phyloP scores from a whole-genome alignment of 2,797 vertebrate species.

The Percopsis omiscomaycus region DNA sequence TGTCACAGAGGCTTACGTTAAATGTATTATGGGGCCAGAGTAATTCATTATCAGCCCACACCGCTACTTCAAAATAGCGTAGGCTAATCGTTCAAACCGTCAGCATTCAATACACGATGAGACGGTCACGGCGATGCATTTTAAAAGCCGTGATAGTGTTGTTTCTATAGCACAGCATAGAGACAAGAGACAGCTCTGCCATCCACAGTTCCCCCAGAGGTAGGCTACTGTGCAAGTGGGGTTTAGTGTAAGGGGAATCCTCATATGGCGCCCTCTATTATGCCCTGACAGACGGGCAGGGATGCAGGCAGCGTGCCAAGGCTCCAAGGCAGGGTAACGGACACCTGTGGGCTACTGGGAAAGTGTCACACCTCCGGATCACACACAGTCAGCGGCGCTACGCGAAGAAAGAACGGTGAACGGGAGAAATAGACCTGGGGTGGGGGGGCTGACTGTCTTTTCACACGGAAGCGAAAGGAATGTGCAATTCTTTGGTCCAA shows the following conservation, averaged over 20 bases:
- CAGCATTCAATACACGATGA: background rate
- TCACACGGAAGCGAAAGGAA: conserved; percentile 37
- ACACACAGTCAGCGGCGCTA: conserved; percentile 48
- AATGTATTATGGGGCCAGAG: too few species aligned
- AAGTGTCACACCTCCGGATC: conserved; percentile 68
- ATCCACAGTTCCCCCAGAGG: conserved; percentile 1
- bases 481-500: conserved; percentile 50
- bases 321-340: conserved; percentile 56
- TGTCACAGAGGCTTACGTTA: too few species aligned
- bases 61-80: too few species aligned
- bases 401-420: conserved; percentile 38
- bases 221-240: conserved; percentile 25
- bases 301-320: conserved; percentile 48
- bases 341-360: conserved; percentile 71
- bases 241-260: conserved; percentile 27
- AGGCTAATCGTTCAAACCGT: too few species aligned
- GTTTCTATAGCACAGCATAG: too few species aligned
- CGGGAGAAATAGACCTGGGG: conserved; percentile 20
- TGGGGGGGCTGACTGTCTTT: conserved; percentile 30
- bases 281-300: conserved; percentile 50
- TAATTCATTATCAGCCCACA: too few species aligned
- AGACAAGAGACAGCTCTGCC: conserved; percentile 6
- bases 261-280: conserved; percentile 43
- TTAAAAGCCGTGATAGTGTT: too few species aligned
- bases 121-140: too few species aligned